phyloP scores from a whole-genome alignment of 2,113 vertebrate genomes.

The Calonectris borealis region DNA sequence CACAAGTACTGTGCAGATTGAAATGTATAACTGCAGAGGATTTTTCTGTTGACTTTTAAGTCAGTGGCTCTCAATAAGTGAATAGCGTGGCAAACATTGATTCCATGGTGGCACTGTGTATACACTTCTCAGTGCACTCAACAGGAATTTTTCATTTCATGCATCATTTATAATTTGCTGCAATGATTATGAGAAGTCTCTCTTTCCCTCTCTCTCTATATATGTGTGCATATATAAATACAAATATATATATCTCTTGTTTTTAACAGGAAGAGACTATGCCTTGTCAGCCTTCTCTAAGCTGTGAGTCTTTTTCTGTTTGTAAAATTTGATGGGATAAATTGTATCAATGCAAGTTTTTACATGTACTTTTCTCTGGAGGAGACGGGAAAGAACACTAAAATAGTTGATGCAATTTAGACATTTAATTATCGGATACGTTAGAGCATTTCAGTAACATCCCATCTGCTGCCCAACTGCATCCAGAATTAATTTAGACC shows the following conservation, averaged over 20 bases:
- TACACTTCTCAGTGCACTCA: neutral
- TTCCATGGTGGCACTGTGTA: neutral
- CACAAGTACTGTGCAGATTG: neutral
- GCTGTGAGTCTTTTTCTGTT: neutral
- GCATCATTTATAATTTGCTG: constrained; percentile 51
- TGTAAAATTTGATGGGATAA: neutral
- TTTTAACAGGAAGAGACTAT: neutral
- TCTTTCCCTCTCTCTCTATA: neutral
- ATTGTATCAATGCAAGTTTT: neutral
- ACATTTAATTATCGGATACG: neutral
- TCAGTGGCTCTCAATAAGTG: neutral
- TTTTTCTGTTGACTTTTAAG: neutral
- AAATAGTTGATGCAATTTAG: neutral
- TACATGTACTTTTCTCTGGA: neutral
- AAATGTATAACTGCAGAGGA: neutral
- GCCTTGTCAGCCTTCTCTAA: neutral
- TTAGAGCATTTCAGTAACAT: neutral
- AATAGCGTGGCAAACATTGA: neutral
- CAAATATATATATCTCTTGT: neutral
- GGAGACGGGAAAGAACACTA: neutral
- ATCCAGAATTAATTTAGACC: neutral
- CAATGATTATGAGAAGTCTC: neutral
- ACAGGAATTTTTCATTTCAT: constrained; percentile 59
- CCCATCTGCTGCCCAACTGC: neutral
- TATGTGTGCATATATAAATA: neutral